phyloP scores from a whole-genome alignment of 1,140 invertebrate genomes.

The Melanaphis sacchari region DNA sequence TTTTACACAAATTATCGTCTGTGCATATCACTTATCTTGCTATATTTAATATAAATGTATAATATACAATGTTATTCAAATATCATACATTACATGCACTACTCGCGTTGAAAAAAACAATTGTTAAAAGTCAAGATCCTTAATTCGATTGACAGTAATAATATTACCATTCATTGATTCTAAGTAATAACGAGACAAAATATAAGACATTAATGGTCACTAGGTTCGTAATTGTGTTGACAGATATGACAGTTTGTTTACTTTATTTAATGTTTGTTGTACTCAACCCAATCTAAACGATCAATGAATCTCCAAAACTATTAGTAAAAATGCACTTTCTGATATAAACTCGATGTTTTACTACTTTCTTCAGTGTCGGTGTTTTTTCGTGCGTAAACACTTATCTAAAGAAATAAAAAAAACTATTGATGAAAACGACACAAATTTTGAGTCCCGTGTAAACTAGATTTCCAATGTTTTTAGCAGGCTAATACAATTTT shows the following conservation, averaged over 20 bases:
- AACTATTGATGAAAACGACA: too few relatives aligned
- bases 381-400: too few relatives aligned
- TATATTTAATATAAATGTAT: neutral
- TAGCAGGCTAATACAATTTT: too few relatives aligned
- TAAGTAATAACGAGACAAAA: neutral
- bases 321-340: neutral
- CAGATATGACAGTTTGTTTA: too few relatives aligned
- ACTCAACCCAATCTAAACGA: too few relatives aligned
- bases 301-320: neutral
- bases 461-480: too few relatives aligned
- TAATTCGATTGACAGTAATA: neutral
- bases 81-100: neutral
- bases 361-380: too few relatives aligned
- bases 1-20: neutral
- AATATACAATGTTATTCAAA: neutral
- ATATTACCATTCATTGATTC: neutral
- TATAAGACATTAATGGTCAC: neutral
- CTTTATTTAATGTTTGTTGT: too few relatives aligned
- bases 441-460: too few relatives aligned
- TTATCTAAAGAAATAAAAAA: too few relatives aligned
- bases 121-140: neutral
- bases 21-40: neutral
- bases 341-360: neutral
- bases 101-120: neutral
- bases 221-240: neutral